Base-by-base conservation (phyloP, 2,888 invertebrate genomes). In the Dasypogon diadema region DNA sequence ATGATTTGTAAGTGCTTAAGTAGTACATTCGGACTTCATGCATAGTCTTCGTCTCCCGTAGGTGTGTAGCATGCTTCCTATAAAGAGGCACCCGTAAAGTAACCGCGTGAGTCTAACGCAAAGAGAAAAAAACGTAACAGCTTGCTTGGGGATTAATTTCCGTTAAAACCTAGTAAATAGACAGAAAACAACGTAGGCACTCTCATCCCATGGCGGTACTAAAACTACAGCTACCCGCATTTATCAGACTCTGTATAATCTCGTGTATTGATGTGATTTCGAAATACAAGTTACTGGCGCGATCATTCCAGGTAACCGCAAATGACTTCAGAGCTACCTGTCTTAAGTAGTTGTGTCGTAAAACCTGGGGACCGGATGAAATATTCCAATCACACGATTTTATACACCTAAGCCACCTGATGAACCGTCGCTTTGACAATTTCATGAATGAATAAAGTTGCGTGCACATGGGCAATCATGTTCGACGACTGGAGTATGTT, bases 371-470 rank as follows among this genome's bases (percentile, higher is more conserved):
- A 65, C 65, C 65, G 65, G 65, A 65, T 46, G 65, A 60, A 46
- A 37, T 22, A 22, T 18, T 46, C 65, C 65, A 54, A 54, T 70
- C 70, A 34, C 70, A 65, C 65, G 26, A 54, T 48, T 22, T 51
- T 18, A 51, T 24, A 54, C 70, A 70, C 70, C 51, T 54, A 16
- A 70, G 6, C 16, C 34, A 70, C 70, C 70, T 51, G 51, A 51
- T 51, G 51, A 70, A 70, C 54, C 54, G 54, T 10, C 8, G 18
- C 30, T 54, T 70, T 70, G 21, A 51, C 24, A 70, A 14, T 70
- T 70, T 70, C 70, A 70, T 70, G 70, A 70, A 70, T 70, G 70
- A 70, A 54, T 70, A 70, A 54, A 54, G 70, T 70, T 70, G 54
- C 70, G 70, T 70, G 70, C 70, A 54, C 54, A 70, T 54, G 54